Evolutionary conservation across 1,140 invertebrate species (phyloP), one percentile per base, ranked within the genome.

Genomic region (Augochlora pura): DNA sequence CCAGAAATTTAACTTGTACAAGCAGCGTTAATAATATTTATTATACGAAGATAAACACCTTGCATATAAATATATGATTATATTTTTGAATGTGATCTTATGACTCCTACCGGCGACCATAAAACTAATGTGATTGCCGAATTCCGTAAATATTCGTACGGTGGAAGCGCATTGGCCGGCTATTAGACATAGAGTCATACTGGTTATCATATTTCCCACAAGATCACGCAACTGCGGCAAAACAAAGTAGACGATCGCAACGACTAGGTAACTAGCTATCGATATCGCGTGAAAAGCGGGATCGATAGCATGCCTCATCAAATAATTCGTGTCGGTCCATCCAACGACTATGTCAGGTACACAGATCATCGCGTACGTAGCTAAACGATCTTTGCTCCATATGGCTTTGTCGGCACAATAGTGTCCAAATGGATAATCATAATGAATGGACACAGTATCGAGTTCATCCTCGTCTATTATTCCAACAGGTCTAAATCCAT

Each of bases 131-230:
- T 97, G 96, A 91, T 94, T 96, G 63, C 95, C 96, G 80, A 96
- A 96, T 83, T 97, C 95, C 0, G 96, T 96, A 81, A 97, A 96
- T 87, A 97, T 95, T 83, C 95, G 94, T 0, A 97, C 95, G n/a
- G 96, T 93, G 86, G 96, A 95, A 9, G 96, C 96, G n/a, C 95
- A 95, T 89, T 97, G 96, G 81, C 94, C 95, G 1, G 96, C 91
- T 84, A 97, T 95, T 57, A 97, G 92, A 85, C 96, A 97, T 25
- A 97, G 88, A 62, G 94, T 94, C 83, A 97, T 95, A 52, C 96
- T 97, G 0, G 96, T 97, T 49, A 97, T 95, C 83, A 97, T 97
- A 89, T 97, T 97, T 21, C 97, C 97, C 38, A 96, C 95, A 32
- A 97, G 92, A 93, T 97, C 96, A 85, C 96, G 92, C 64, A 97